phyloP scores from a whole-genome alignment of 2,888 invertebrate genomes.

The Chaetoderma sp. region DNA sequence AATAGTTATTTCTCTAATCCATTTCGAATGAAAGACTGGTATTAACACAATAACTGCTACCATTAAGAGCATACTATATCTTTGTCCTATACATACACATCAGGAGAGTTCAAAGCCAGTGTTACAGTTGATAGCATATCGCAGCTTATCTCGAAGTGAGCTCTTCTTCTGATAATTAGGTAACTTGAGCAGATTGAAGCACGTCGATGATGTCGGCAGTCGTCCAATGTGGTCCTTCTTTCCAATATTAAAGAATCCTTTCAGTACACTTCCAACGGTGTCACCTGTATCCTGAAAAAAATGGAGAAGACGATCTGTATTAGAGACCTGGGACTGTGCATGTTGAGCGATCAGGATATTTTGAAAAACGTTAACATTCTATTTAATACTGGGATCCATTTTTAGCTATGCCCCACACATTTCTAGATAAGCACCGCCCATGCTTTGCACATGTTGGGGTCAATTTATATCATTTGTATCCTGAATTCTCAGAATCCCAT shows the following conservation, averaged over 20 bases:
- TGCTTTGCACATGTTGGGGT: too few relatives aligned
- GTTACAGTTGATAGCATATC: slow-evolving; percentile 97
- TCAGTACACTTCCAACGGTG: slow-evolving; percentile 89
- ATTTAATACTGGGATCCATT: too few relatives aligned
- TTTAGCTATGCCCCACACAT: too few relatives aligned
- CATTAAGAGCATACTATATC: too few relatives aligned
- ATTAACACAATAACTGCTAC: too few relatives aligned
- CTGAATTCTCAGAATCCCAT: too few relatives aligned
- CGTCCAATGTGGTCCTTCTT: slow-evolving; percentile 75
- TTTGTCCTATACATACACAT: too few relatives aligned
- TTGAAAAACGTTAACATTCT: too few relatives aligned
- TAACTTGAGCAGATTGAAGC: slow-evolving; percentile 95
- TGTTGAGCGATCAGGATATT: neutral
- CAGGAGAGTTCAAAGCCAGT: slow-evolving; percentile 99
- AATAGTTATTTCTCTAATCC: too few relatives aligned
- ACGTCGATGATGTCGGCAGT: slow-evolving; percentile 98
- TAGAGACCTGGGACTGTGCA: neutral
- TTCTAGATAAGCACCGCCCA: too few relatives aligned
- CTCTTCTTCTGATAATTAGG: slow-evolving; percentile 98
- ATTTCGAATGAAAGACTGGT: too few relatives aligned
- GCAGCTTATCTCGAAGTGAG: slow-evolving; percentile 92
- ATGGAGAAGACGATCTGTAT: neutral
- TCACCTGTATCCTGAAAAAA: slow-evolving; percentile 73
- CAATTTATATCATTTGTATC: too few relatives aligned
- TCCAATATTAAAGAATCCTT: slow-evolving; percentile 97